Conservation (phyloP, 2,797 vertebrate species). For the Poeciliopsis presidionis region DNA sequence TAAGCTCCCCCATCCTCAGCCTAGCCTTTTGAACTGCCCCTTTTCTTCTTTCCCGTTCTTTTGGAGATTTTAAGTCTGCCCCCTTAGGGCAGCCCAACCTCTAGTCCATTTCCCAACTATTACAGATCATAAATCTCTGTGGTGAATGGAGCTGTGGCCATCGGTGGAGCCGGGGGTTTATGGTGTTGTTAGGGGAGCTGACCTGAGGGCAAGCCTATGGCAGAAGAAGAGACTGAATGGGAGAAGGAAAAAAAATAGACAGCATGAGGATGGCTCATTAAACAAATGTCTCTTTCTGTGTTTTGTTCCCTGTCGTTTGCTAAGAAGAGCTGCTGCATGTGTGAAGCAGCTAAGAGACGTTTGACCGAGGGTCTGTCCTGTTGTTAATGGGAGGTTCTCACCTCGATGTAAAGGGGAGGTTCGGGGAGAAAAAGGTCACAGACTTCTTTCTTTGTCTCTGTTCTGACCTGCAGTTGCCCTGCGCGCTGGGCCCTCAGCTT, state of each 20-base stretch:
- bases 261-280: slow-evolving; percentile 64
- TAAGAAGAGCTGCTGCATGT: slow-evolving; percentile 55
- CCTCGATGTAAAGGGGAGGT: slow-evolving; percentile 70
- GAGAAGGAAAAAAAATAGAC: slow-evolving; percentile 40
- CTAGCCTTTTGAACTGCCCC: not conserved
- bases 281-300: slow-evolving; percentile 72
- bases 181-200: slow-evolving; percentile 58
- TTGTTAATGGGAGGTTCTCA: slow-evolving; percentile 63
- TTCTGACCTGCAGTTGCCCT: slow-evolving; percentile 64
- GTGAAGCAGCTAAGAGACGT: slow-evolving; percentile 46
- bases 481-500: slow-evolving; percentile 36
- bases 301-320: slow-evolving; percentile 57
- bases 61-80: slow-evolving; percentile 58
- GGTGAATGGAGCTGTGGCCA: slow-evolving; percentile 67
- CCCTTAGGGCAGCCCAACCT: slow-evolving; percentile 45
- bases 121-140: slow-evolving; percentile 81
- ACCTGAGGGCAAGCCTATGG: slow-evolving; percentile 66
- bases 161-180: slow-evolving; percentile 59
- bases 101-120: slow-evolving; percentile 73
- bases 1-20: slow-evolving; percentile 27
- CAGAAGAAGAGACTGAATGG: slow-evolving; percentile 66
- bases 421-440: slow-evolving; percentile 53
- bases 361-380: slow-evolving; percentile 54
- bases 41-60: slow-evolving; percentile 49
- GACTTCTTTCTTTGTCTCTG: slow-evolving; percentile 51